These are phyloP conservation scores for Hemistola chrysoprasaria DNA, from an alignment of 2,888 invertebrate genomes.

Conservation along the genomic window DNA sequence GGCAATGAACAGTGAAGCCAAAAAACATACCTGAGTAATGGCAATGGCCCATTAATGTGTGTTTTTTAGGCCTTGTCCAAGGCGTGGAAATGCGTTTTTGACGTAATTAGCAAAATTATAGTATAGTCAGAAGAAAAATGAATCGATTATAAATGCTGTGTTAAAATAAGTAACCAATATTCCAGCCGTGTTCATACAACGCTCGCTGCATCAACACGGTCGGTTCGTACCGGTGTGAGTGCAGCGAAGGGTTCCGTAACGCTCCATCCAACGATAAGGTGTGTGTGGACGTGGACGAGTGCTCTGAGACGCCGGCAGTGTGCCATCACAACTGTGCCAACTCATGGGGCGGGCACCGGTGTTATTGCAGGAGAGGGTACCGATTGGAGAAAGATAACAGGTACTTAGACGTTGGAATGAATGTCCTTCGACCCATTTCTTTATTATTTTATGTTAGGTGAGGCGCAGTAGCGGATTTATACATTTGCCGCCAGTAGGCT, in stretches of 20 bases:
- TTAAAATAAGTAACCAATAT: constrained; percentile 5
- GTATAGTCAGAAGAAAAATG: too few species aligned
- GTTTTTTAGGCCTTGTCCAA: too few species aligned
- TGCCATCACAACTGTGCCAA: constrained; percentile 96
- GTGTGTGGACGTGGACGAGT: constrained; percentile 87
- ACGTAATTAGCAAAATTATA: too few species aligned
- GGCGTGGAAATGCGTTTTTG: too few species aligned
- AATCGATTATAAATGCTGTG: too few species aligned
- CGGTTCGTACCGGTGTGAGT: constrained; percentile 73
- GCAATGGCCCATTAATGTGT: too few species aligned
- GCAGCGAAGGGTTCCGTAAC: constrained; percentile 67
- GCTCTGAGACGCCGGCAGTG: constrained; percentile 67
- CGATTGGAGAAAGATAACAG: constrained; percentile 87
- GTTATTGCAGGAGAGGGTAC: constrained; percentile 94
- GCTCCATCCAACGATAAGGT: constrained; percentile 73
- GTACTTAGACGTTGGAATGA: constrained; percentile 56
- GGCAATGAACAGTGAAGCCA: too few species aligned
- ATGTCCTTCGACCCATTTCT: too few species aligned
- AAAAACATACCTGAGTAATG: too few species aligned
- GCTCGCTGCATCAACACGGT: constrained; percentile 70
- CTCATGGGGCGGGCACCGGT: constrained; percentile 94
- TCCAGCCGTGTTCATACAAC: constrained; percentile 67
- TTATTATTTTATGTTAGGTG: too few species aligned
- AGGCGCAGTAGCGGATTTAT: too few species aligned
- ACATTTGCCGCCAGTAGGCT: too few species aligned